A percentile compares a stretch with the other conserved stretches of the same genome.
These are phyloP conservation scores for Parotocinclus haroldoi DNA, from an alignment of 2,797 vertebrate genomes.

Conservation along the genomic window DNA sequence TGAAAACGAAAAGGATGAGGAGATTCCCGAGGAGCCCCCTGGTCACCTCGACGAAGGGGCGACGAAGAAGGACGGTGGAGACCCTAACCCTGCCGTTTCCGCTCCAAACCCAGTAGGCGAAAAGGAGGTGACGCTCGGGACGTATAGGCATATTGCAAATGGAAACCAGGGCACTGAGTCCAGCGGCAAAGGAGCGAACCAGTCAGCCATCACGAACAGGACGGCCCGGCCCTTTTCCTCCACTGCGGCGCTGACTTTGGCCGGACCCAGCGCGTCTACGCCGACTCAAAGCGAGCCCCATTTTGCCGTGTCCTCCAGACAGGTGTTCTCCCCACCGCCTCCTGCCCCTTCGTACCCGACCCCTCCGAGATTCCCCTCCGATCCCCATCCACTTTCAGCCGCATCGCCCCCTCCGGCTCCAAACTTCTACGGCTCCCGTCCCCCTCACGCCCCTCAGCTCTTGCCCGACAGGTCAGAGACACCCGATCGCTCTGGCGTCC, in stretches of 20 bases:
- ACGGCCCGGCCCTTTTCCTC: conserved; percentile 90
- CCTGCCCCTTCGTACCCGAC: conserved; percentile 59
- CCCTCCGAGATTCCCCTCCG: neutral
- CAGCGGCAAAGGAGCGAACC: conserved; percentile 69
- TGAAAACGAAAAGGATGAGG: conserved; percentile 63
- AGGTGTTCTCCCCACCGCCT: conserved; percentile 62
- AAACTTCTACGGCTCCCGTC: conserved; percentile 55
- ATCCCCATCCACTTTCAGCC: conserved; percentile 56
- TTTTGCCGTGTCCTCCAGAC: conserved; percentile 19
- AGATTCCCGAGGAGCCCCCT: conserved; percentile 51
- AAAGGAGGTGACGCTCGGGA: conserved; percentile 48
- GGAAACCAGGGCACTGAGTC: conserved; percentile 63
- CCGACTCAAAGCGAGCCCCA: conserved; percentile 20
- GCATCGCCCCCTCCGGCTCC: conserved; percentile 42
- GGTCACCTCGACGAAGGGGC: conserved; percentile 33
- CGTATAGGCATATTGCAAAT: conserved; percentile 57
- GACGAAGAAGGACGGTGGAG: conserved; percentile 54
- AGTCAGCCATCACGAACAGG: conserved; percentile 79
- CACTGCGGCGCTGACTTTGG: conserved; percentile 57
- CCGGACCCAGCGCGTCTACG: conserved; percentile 50
- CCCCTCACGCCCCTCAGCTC: conserved; percentile 62
- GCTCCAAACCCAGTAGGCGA: conserved; percentile 45
- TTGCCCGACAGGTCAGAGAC: conserved; percentile 48
- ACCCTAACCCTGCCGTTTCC: conserved; percentile 41
- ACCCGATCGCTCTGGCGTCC: conserved; percentile 80